phyloP scores from a whole-genome alignment of 1,140 invertebrate species.

The Onthophagus taurus region DNA sequence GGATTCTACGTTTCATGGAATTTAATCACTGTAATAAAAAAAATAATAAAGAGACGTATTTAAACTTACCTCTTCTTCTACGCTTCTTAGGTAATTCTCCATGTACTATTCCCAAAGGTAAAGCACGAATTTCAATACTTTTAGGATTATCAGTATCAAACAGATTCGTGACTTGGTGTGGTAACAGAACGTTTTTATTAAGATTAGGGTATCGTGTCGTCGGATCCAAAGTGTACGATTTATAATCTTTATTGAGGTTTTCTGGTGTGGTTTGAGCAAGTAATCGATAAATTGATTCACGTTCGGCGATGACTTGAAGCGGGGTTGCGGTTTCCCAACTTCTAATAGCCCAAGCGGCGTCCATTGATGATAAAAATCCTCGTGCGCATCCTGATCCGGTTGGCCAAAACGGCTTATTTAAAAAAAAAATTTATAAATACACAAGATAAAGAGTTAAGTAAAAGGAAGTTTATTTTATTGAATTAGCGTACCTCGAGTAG shows the following conservation, averaged over 20 bases:
- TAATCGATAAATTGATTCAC: conserved; percentile 81
- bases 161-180: conserved; percentile 51
- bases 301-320: conserved; percentile 80
- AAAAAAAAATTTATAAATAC: neutral
- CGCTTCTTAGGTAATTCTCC: conserved; percentile 52
- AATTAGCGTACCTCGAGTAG: conserved; percentile 65
- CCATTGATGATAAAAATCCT: conserved; percentile 91
- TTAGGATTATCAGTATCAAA: conserved; percentile 51
- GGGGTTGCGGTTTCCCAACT: conserved; percentile 64
- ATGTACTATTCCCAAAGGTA: conserved; percentile 27
- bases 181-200: conserved; percentile 44
- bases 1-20: too few species aligned
- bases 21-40: too few species aligned
- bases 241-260: conserved; percentile 83
- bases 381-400: conserved; percentile 95
- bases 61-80: conserved; percentile 47
- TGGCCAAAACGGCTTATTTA: conserved; percentile 85
- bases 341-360: conserved; percentile 92
- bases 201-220: conserved; percentile 65
- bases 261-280: conserved; percentile 88
- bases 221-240: conserved; percentile 83
- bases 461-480: conserved; percentile 5
- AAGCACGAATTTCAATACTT: conserved; percentile 38
- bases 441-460: neutral
- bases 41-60: too few species aligned